A percentile compares a stretch with the other conserved stretches of the same genome.
phyloP scores from a whole-genome alignment of 2,888 invertebrate species.

The Andrena fulva region DNA sequence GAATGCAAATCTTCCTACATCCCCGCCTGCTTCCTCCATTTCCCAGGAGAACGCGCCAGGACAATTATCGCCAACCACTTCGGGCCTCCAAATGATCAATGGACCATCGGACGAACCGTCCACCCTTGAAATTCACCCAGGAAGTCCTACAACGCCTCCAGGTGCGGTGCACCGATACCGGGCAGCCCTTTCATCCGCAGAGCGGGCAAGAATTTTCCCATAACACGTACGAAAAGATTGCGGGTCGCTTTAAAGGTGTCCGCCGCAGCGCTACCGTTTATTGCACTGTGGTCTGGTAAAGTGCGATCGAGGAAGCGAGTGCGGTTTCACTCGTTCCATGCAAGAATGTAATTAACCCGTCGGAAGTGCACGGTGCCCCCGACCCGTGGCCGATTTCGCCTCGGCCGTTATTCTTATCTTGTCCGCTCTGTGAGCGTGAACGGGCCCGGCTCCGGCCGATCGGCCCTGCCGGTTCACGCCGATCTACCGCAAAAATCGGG shows the following conservation, averaged over 20 bases:
- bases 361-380: conserved; percentile 62
- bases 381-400: conserved; percentile 43
- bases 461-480: conserved; percentile 49
- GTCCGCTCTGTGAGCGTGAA: conserved; percentile 13
- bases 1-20: not conserved
- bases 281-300: conserved; percentile 80
- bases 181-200: not conserved
- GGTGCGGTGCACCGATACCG: not conserved
- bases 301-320: conserved; percentile 77
- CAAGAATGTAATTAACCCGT: conserved; percentile 80
- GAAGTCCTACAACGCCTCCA: not conserved
- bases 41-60: too few species aligned
- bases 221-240: conserved; percentile 42
- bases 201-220: conserved; percentile 37
- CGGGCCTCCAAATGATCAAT: too few species aligned
- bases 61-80: too few species aligned
- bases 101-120: not conserved
- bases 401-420: conserved; percentile 51
- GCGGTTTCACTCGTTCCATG: conserved; percentile 78
- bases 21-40: too few species aligned
- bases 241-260: conserved; percentile 63
- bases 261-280: conserved; percentile 78
- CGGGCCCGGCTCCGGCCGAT: conserved; percentile 19
- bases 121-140: not conserved
- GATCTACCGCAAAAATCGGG: conserved; percentile 69